Base-by-base conservation (phyloP, 2,113 vertebrate genomes). In the Dromas ardeola region DNA sequence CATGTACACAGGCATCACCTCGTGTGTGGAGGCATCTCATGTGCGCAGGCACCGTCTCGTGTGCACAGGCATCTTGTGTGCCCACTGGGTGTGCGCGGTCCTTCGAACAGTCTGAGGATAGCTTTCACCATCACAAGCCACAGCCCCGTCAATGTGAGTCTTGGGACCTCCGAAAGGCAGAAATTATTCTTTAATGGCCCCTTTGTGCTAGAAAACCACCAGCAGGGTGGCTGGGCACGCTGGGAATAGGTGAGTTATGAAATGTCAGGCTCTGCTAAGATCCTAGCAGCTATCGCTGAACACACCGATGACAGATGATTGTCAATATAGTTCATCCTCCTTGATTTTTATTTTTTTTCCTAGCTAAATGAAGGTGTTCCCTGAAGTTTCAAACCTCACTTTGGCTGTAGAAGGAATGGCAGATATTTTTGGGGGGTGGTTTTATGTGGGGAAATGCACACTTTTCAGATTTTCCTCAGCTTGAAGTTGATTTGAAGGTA, bases 31-130 rank as follows among this genome's bases (percentile, higher is more conserved):
- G 30, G 53, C 53, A 30, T 30, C 15, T 55, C 29, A 2, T 19
- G 29, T 55, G 53, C 10, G 9, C 10, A 9, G n/a, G 32, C 17
- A 20, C 34, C 56, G 22, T 14, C 32, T 58, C 7, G 15, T 53
- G 15, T 59, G 34, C 34, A 25, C 9, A 6, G 50, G 27, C 15
- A 6, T 27, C 56, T 80, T 2, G 0, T 15, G 21, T 25, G 13
- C 9, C 9, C 50, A n/a, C 50, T 11, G 2, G 3, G 50, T 0
- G 0, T 36, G 29, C 21, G 5, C 2, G 1, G 47, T 69, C 36
- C 49, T 90, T 63, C 69, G 25, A 42, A 10, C 1, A 0, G 27
- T 22, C 71, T 43, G 58, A 70, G 74, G 18, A 17, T 45, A 49
- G 42, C 38, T 77, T 40, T 61, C 36, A 12, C 61, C 29, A 10